Percentiles rank a stretch among this genome's conserved stretches.
These are phyloP conservation scores for Caenorhabditis becei DNA, from an alignment of 2,888 invertebrate genomes.

Conservation along the genomic window DNA sequence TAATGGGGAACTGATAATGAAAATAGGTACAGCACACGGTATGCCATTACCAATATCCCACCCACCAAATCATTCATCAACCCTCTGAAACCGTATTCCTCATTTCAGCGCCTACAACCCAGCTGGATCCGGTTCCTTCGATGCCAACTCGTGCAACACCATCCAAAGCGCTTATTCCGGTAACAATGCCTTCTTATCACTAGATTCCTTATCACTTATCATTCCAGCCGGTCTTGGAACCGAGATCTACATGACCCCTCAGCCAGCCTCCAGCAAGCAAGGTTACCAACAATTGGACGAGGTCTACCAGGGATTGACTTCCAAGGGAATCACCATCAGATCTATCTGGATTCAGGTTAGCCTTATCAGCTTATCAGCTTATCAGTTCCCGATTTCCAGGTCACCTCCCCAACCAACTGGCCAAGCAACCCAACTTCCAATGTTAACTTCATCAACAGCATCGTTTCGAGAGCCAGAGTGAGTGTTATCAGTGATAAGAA, in stretches of 20 bases:
- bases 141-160: conserved; percentile 55
- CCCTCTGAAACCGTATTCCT: too few relatives aligned
- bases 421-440: conserved; percentile 43
- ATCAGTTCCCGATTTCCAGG: conserved; percentile 51
- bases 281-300: conserved; percentile 62
- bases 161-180: conserved; percentile 64
- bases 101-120: too few relatives aligned
- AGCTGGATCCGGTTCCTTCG: conserved; percentile 62
- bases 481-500: neutral
- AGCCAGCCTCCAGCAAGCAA: conserved; percentile 37
- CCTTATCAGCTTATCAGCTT: neutral
- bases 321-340: conserved; percentile 56
- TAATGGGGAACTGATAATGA: too few relatives aligned
- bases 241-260: conserved; percentile 71
- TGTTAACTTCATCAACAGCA: conserved; percentile 62
- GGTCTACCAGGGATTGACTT: conserved; percentile 51
- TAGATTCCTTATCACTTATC: too few relatives aligned
- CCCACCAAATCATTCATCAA: too few relatives aligned
- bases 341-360: conserved; percentile 67
- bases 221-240: conserved; percentile 65
- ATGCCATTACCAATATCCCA: too few relatives aligned
- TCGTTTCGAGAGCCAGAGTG: conserved; percentile 53
- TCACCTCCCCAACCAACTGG: conserved; percentile 68
- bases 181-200: too few relatives aligned
- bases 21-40: too few relatives aligned